Evolutionary conservation across 2,888 invertebrate genomes (phyloP), one percentile per base, ranked within the genome.

Genomic region (Protonemura montana): DNA sequence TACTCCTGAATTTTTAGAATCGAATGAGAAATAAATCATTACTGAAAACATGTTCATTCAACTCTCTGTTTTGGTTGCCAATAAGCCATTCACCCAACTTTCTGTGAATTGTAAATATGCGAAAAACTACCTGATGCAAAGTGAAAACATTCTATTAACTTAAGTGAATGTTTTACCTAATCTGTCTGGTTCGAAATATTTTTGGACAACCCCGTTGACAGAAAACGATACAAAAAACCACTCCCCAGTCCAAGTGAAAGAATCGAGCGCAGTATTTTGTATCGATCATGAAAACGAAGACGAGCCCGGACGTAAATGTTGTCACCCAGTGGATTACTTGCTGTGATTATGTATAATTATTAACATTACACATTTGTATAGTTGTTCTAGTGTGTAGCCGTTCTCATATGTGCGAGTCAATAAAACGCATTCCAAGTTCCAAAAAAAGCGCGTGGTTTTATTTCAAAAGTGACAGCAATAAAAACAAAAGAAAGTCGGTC

Each of bases 321-420:
- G 91, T 91, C 91, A 91, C 77, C 91, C 91, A 91, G 91, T 90
- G 90, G 91, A 91, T 91, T 91, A 91, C 91, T 91, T 91, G 91
- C 91, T 91, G 91, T 91, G 91, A 91, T 91, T 91, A 87, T 88
- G 88, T 88, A 87, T 87, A 87, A 86, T 87, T 78, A 87, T 85
- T 86, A 85, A 85, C 76, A 86, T 85, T 82, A 87, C 81, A 87
- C 86, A 88, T 87, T 88, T 87, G 81, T 87, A 87, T 88, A 86
- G 87, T 87, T 88, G 88, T 88, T 88, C 86, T 88, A 88, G 88
- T 87, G 87, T 87, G 88, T 88, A 88, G 88, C 59, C 21, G 59
- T 78, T 85, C 77, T 85, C 85, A 86, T 87, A 88, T 88, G 88
- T n/a, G n/a, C n/a, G 86, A 87, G 87, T 86, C 87, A 88, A 88